Conservation (phyloP, 2,113 vertebrate genomes). For the Puma concolor region DNA sequence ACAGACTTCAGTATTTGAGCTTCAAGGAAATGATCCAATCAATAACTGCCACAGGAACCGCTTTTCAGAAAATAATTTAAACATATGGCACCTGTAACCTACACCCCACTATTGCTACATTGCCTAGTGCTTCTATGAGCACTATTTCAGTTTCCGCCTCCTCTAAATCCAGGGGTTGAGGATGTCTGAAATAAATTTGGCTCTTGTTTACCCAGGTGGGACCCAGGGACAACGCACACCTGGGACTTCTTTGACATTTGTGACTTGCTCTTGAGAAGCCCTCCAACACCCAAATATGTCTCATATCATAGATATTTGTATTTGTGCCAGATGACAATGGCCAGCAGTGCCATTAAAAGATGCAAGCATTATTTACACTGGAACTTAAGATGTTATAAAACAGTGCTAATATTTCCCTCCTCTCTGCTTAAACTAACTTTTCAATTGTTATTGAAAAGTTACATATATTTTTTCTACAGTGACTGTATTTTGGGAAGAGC, state of each 20-base stretch:
- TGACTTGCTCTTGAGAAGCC: not conserved
- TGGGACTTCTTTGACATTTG: not conserved
- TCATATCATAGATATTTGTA: not conserved
- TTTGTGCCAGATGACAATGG: not conserved
- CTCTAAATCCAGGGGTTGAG: not conserved
- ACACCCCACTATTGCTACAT: not conserved
- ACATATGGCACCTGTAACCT: not conserved
- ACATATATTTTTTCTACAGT: not conserved
- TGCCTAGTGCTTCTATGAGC: not conserved
- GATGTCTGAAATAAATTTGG: not conserved
- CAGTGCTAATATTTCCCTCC: fast-evolving
- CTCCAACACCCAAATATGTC: not conserved
- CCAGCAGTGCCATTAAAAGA: not conserved
- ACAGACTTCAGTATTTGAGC: not conserved
- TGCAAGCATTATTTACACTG: not conserved
- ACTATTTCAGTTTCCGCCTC: not conserved
- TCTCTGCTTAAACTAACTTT: not conserved
- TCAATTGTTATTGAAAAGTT: not conserved
- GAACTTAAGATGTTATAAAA: not conserved
- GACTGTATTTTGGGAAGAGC: not conserved
- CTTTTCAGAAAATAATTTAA: not conserved
- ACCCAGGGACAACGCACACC: not conserved
- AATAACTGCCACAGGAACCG: not conserved
- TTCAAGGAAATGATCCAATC: not conserved
- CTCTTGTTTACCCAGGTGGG: not conserved